Percentiles rank a stretch among this genome's conserved stretches.
Conservation (phyloP, 2,113 vertebrate genomes). For the Haemorhous mexicanus region DNA sequence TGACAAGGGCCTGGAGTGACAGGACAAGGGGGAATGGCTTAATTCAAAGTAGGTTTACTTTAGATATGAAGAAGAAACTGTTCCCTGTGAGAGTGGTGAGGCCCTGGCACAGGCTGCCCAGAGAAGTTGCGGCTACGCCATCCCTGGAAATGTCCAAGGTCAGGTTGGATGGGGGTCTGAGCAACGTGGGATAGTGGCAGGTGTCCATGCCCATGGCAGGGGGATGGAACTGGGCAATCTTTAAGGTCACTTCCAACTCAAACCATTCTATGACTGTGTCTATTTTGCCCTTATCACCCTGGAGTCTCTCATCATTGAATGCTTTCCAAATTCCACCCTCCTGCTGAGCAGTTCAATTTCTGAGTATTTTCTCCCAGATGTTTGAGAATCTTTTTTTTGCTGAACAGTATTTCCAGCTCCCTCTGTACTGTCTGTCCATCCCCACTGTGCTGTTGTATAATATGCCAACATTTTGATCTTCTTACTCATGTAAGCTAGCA, state of each 20-base stretch:
- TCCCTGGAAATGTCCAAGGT: neutral
- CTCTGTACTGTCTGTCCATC: neutral
- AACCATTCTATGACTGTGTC: neutral
- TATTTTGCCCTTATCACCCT: neutral
- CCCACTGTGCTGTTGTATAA: neutral
- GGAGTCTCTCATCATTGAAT: neutral
- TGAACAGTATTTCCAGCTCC: neutral
- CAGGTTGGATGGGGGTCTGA: neutral
- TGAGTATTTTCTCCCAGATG: neutral
- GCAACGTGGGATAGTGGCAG: rapidly evolving
- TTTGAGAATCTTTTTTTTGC: neutral
- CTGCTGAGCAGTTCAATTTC: neutral
- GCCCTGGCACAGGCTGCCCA: neutral
- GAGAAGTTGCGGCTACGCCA: neutral
- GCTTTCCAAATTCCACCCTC: neutral
- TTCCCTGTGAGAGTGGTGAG: neutral
- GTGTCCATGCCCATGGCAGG: neutral
- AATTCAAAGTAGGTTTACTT: neutral
- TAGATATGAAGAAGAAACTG: neutral
- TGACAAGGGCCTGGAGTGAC: neutral
- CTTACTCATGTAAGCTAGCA: neutral
- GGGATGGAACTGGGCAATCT: neutral
- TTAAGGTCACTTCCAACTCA: neutral
- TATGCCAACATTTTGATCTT: neutral
- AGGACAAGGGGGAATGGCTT: neutral